Evolutionary conservation across 2,113 vertebrate genomes (phyloP), one percentile per base, ranked within the genome.

Genomic region (Sinocyclocheilus maitianheensis): DNA sequence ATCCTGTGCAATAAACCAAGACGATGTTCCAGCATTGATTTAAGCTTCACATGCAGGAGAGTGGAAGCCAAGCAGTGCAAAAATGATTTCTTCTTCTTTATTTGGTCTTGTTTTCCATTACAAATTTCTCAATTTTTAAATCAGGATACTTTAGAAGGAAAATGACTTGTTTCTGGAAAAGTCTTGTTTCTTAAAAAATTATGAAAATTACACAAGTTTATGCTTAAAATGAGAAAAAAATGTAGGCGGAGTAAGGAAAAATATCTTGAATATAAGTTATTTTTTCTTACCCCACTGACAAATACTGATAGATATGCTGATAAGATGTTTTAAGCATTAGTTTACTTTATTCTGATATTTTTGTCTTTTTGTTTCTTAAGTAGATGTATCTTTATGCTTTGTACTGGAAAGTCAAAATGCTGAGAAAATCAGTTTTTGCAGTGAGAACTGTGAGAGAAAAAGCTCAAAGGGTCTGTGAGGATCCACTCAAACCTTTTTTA

Each of bases 1-100:
- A 24, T 75, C 22, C 46, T 48, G 34, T 24, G 69, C 77, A 89
- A 40, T 74, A 75, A 87, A 84, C 71, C 85, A 55, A 65, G 82
- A 78, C 88, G 81, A 71, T 77, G 71, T 51, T 81, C 48, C 48
- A 63, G 69, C 71, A 86, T 78, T 87, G 77, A 85, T 89, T 86
- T 86, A 51, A 89, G 51, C 77, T 83, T 86, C 11, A 72, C 81
- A 60, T 75, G 81, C 58, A 86, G 84, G 85, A 75, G 55, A 58
- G 55, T 84, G 18, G 76, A 81, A 1, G 13, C 22, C 67, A 82
- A 40, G 75, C 75, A 65, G 65, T 75, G 40, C 18, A 22, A 60
- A 16, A 53, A 53, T 22, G 6, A 60, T 60, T 60, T 60, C 14
- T 51, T 60, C 58, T 22, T 60, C 7, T 6, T n/a, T 10, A 10